phyloP scores from a whole-genome alignment of 1,140 invertebrate genomes.

The Pararge aegeria region DNA sequence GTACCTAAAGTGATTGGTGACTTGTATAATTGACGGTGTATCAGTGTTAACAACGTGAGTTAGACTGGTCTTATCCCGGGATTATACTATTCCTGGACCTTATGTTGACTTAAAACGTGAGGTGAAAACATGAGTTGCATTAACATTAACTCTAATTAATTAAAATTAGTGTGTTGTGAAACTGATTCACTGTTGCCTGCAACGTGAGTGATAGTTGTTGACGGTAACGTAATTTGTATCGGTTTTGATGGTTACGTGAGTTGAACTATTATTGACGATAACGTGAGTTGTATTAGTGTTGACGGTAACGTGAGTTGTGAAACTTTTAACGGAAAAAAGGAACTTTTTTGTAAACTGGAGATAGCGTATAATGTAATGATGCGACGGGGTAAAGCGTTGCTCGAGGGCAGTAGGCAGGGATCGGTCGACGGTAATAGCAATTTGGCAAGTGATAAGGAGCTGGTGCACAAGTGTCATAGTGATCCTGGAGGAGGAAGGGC shows the following conservation, averaged over 20 bases:
- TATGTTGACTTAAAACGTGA: not conserved
- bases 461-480: conserved; percentile 83
- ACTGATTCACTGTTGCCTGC: not conserved
- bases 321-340: not conserved
- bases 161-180: conserved; percentile 24
- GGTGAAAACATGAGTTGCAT: too few species aligned
- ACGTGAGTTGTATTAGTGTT: not conserved
- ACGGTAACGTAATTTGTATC: not conserved
- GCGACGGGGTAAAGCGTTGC: conserved; percentile 66
- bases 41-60: not conserved
- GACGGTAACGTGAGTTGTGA: not conserved
- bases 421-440: conserved; percentile 76
- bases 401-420: conserved; percentile 72
- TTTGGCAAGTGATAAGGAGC: conserved; percentile 78
- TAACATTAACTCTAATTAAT: not conserved
- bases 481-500: conserved; percentile 77
- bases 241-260: not conserved
- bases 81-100: not conserved
- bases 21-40: not conserved
- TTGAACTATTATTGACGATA: not conserved
- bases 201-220: not conserved
- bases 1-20: not conserved
- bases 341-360: conserved; percentile 33
- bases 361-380: conserved; percentile 73
- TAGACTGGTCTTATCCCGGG: not conserved